Base-by-base conservation (phyloP, 2,113 vertebrate genomes). In the Crotalus helleri region DNA sequence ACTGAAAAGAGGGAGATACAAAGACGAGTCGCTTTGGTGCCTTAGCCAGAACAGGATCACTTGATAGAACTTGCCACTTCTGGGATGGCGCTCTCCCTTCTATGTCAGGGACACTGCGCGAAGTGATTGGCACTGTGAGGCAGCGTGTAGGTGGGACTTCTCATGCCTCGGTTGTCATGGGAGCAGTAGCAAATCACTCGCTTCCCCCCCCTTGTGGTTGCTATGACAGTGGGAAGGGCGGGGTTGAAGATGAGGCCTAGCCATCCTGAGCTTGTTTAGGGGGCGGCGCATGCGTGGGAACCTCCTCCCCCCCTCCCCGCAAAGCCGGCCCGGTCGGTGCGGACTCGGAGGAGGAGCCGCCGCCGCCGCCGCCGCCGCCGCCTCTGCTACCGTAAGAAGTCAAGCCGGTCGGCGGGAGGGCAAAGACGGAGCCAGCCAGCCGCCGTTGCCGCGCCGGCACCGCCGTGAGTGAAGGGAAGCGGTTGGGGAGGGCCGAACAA, bases 381-480 rank as follows among this genome's bases (percentile, higher is more conserved):
- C 39, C 54, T 24, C 91, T 69, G 90, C 90, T 89, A 94, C 93
- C 59, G 95, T 87, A 93, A 96, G 85, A 44, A 69, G 17, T 64
- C 46, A 81, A 88, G 88, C 26, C 44, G 91, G 55, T 51, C 61
- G 33, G 23, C n/a, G 57, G 86, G 51, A 87, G 86, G 86, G 51
- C 46, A 53, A 87, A 29, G 86, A 87, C 86, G 86, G 86, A 87
- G 58, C 90, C 90, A 53, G 91, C 17, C 91, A 59, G 85, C 54
- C 85, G 89, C 89, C 85, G 54, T 51, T 44, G 58, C 46, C 69
- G 23, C 59, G 92, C 87, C 29, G 90, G 44, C 55, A 58, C 54
- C 55, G 49, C 86, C 0, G 24, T 87, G 85, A 23, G 88, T 81
- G 6, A 26, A 24, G 15, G 61, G 6, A 81, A 21, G 74, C 74